Base-by-base conservation (phyloP, 2,113 vertebrate genomes). In the Xerus inauris region DNA sequence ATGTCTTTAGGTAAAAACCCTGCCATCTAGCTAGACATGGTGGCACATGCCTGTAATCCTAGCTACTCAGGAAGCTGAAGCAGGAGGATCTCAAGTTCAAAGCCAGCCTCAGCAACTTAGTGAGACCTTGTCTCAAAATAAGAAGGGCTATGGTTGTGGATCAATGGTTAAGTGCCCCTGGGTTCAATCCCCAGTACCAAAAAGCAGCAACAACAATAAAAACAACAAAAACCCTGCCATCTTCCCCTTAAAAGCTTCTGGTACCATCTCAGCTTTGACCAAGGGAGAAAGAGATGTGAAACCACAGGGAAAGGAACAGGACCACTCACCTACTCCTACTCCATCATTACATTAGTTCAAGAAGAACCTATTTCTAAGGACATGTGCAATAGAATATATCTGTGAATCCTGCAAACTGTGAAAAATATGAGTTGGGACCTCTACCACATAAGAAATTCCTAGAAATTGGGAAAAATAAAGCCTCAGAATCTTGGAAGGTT, bases 351-450 rank as follows among this genome's bases (percentile, higher is more conserved):
- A 84, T 82, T 32, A 93, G 71, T 72, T 84, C 20, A 88, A 93
- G 62, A 87, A 81, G 13, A 90, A 88, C 65, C 22, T 91, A 30
- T 91, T n/a, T 73, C 30, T 83, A 83, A 47, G 76, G 32, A 28
- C 13, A 47, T 16, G 1, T 91, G 88, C n/a, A 84, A 38, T 49
- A 79, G 75, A 87, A 59, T 72, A 73, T 5, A 82, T 9, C 11
- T 87, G 17, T 79, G 47, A 93, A 87, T 84, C 10, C n/a, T 67
- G 26, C 14, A 73, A 8, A 79, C 32, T 19, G 10, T 69, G 45
- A 87, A 83, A 38, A 97, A 87, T 77, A 87, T 73, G 40, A 17
- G 73, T 91, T 91, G 28, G 64, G 57, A 84, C 71, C 40, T 90
- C 40, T 16, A 72, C 89, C 57, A 51, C 47, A 75, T n/a, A 67